A percentile compares a stretch with the other conserved stretches of the same genome.
Evolutionary conservation across 23 tunicate genomes (phyloP).

Genomic region (Phallusia fumigata): DNA sequence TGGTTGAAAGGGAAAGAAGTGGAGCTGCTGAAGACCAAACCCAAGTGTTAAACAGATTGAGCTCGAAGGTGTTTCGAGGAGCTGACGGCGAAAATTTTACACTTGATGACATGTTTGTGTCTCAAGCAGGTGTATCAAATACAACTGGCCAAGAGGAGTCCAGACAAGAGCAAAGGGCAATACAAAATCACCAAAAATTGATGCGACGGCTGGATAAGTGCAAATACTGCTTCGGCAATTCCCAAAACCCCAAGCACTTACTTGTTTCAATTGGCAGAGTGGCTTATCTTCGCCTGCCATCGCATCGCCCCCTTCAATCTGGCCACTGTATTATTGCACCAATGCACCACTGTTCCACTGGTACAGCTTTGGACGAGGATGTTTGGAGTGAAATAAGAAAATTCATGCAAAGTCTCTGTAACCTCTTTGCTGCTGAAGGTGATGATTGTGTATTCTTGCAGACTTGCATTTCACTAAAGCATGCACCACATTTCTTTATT

Average conservation of each 20-base stretch:
- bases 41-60: constrained; percentile 58
- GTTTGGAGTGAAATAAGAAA: constrained; percentile 88
- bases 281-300: constrained; percentile 62
- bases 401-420: constrained; percentile 60
- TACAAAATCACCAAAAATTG: constrained; percentile 42
- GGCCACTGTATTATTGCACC: constrained; percentile 94
- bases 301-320: constrained; percentile 52
- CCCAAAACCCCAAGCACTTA: constrained; percentile 72
- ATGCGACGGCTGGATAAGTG: constrained; percentile 78
- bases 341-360: constrained; percentile 80
- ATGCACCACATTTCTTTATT: constrained; percentile 73
- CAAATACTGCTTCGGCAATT: constrained; percentile 74
- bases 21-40: constrained; percentile 73
- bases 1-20: constrained; percentile 78
- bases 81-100: constrained; percentile 85
- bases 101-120: constrained; percentile 90
- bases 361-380: constrained; percentile 85
- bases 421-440: constrained; percentile 46
- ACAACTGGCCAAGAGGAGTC: constrained; percentile 37
- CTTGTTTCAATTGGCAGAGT: constrained; percentile 71
- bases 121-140: constrained; percentile 52
- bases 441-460: constrained; percentile 85
- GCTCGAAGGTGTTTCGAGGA: constrained; percentile 64
- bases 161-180: constrained; percentile 39
- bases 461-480: constrained; percentile 45